These are phyloP conservation scores for Centropristis striata DNA, from an alignment of 2,113 vertebrate genomes.

Conservation along the genomic window DNA sequence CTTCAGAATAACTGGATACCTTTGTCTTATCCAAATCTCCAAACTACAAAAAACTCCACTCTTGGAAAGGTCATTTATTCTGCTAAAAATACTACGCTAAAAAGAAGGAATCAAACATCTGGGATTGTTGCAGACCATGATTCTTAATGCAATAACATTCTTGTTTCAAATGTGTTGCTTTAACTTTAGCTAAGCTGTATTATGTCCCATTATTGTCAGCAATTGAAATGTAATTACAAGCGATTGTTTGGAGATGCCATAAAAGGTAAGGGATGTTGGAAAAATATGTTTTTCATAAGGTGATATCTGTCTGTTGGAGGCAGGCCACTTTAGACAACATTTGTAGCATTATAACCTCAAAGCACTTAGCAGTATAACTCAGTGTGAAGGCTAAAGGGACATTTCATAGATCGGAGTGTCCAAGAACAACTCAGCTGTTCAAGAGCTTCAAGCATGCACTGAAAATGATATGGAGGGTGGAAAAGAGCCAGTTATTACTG, in stretches of 20 bases:
- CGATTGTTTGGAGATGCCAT: slow-evolving; percentile 36
- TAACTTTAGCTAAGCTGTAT: slow-evolving; percentile 1
- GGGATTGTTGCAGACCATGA: slow-evolving; percentile 29
- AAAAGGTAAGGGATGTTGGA: slow-evolving; percentile 30
- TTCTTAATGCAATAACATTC: slow-evolving; percentile 23
- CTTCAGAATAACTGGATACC: slow-evolving; percentile 43
- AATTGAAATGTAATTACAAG: slow-evolving; percentile 43
- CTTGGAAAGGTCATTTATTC: slow-evolving; percentile 51
- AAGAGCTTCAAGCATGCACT: slow-evolving; percentile 29
- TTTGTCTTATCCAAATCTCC: slow-evolving; percentile 47
- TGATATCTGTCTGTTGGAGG: slow-evolving; percentile 41
- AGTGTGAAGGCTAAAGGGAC: slow-evolving; percentile 48
- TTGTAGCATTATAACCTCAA: slow-evolving; percentile 33
- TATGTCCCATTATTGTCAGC: slow-evolving; percentile 3
- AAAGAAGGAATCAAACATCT: slow-evolving; percentile 30
- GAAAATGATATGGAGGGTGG: background rate
- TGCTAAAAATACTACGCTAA: slow-evolving; percentile 58
- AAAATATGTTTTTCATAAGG: slow-evolving; percentile 36
- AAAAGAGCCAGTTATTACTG: slow-evolving; percentile 30
- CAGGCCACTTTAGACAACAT: slow-evolving; percentile 34
- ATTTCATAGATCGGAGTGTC: slow-evolving; percentile 41
- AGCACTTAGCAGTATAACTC: slow-evolving; percentile 42
- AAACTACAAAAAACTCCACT: background rate
- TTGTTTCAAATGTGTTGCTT: slow-evolving; percentile 15
- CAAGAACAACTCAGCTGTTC: slow-evolving; percentile 62